Evolutionary conservation across 2,797 vertebrate species (phyloP).

Genomic region (Novumbra hubbsi): DNA sequence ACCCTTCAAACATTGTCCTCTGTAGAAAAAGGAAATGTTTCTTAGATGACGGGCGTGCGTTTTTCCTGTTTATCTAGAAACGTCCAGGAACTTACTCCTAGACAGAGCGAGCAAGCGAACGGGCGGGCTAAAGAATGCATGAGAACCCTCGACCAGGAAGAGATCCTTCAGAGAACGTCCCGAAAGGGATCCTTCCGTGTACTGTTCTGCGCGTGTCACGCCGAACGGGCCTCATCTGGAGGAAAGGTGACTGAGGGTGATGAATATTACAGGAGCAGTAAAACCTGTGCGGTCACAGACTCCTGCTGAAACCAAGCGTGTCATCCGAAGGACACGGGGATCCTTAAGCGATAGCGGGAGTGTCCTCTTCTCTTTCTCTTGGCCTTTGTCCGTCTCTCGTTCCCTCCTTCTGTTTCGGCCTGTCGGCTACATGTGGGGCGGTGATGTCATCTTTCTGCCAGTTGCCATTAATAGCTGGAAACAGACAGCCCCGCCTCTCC

Average conservation of each 20-base stretch:
- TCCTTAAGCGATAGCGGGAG: not conserved
- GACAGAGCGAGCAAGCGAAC: not conserved
- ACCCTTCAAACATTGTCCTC: conserved; percentile 65
- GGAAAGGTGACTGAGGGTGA: conserved; percentile 27
- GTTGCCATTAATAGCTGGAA: conserved; percentile 74
- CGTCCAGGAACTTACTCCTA: conserved; percentile 55
- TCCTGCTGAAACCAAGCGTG: conserved; percentile 35
- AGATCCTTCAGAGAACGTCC: conserved; percentile 46
- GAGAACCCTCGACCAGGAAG: conserved; percentile 55
- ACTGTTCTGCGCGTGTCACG: conserved; percentile 14
- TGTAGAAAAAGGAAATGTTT: conserved; percentile 60
- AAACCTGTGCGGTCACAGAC: conserved; percentile 21
- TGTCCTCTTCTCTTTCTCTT: not conserved
- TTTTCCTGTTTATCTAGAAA: conserved; percentile 64
- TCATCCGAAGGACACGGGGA: conserved; percentile 19
- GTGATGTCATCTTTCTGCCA: conserved; percentile 74
- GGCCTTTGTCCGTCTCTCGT: not conserved
- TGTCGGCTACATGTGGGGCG: conserved; percentile 54
- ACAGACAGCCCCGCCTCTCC: conserved; percentile 70
- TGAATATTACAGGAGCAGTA: not conserved
- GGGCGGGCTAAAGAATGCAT: conserved; percentile 15
- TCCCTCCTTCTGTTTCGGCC: conserved; percentile 15
- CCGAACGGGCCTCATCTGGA: conserved; percentile 16
- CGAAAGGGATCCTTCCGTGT: conserved; percentile 46
- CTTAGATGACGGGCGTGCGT: conserved; percentile 46